These are phyloP conservation scores for Aplysina aerophoba DNA, from an alignment of 37 sponge, comb jelly and placozoan genomes.

Conservation along the genomic window DNA sequence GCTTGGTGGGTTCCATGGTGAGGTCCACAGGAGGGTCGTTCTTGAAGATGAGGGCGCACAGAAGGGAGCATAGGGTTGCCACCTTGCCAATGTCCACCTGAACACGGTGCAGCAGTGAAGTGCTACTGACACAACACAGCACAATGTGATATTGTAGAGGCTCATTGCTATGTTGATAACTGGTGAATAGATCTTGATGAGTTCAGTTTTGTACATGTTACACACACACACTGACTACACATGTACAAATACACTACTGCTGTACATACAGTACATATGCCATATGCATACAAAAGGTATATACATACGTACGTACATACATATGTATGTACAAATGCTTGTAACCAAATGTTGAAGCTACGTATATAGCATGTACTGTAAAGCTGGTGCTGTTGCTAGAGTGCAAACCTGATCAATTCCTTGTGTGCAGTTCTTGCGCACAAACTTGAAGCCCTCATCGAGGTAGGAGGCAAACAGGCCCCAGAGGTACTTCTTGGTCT, in stretches of 20 bases:
- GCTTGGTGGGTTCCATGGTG: constrained; percentile 68
- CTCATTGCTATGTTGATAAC: background rate
- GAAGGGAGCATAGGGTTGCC: constrained; percentile 71
- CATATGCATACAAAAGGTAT: too few species aligned
- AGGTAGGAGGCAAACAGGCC: constrained; percentile 84
- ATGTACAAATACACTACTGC: too few species aligned
- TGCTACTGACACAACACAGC: too few species aligned
- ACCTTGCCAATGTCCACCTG: constrained; percentile 91
- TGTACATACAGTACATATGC: too few species aligned
- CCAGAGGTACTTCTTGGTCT: constrained; percentile 79
- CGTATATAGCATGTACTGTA: too few species aligned
- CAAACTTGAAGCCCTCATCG: constrained; percentile 89
- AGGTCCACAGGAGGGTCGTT: constrained; percentile 56
- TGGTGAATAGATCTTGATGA: too few species aligned
- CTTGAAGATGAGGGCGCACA: constrained; percentile 75
- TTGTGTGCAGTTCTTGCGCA: constrained; percentile 79
- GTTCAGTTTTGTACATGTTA: too few species aligned
- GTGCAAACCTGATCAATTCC: constrained; percentile 81
- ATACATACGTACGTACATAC: background rate
- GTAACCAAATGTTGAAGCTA: too few species aligned
- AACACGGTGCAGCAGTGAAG: background rate
- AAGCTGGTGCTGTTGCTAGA: too few species aligned
- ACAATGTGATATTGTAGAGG: too few species aligned
- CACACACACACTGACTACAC: too few species aligned
- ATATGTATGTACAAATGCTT: constrained; percentile 24